phyloP scores from a whole-genome alignment of 1,140 invertebrate species.

The Temnothorax curvispinosus region DNA sequence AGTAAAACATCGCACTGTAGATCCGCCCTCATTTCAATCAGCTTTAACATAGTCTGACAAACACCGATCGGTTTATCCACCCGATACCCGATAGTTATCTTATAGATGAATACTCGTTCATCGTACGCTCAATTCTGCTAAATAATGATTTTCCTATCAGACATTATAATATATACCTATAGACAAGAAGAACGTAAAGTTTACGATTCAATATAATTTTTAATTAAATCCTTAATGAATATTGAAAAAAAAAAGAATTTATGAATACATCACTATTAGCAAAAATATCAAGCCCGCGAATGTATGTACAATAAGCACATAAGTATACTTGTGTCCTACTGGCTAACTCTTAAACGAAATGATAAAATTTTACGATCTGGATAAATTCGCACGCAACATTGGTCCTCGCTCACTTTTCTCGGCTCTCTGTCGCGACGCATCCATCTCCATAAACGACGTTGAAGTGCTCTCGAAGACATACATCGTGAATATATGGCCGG shows the following conservation, averaged over 20 bases:
- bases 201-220: not conserved
- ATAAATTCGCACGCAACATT: slow-evolving; percentile 18
- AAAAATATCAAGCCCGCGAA: not conserved
- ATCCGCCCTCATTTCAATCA: slow-evolving; percentile 72
- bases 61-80: slow-evolving; percentile 15
- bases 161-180: not conserved
- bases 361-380: slow-evolving; percentile 21
- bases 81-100: slow-evolving; percentile 2
- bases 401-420: not conserved
- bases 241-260: not conserved
- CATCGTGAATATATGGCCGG: slow-evolving; percentile 57
- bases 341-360: not conserved
- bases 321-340: not conserved
- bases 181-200: not conserved
- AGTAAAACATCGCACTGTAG: slow-evolving; percentile 58
- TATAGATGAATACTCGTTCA: not conserved
- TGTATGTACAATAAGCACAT: not conserved
- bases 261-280: not conserved
- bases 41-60: slow-evolving; percentile 56
- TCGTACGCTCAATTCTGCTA: not conserved
- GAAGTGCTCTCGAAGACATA: slow-evolving; percentile 67
- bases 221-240: not conserved
- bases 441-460: slow-evolving; percentile 71
- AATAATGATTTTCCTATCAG: slow-evolving; percentile 23
- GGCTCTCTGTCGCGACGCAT: slow-evolving; percentile 46